Conservation (phyloP, 2,113 vertebrate species). For the Pseudopodoces humilis region DNA sequence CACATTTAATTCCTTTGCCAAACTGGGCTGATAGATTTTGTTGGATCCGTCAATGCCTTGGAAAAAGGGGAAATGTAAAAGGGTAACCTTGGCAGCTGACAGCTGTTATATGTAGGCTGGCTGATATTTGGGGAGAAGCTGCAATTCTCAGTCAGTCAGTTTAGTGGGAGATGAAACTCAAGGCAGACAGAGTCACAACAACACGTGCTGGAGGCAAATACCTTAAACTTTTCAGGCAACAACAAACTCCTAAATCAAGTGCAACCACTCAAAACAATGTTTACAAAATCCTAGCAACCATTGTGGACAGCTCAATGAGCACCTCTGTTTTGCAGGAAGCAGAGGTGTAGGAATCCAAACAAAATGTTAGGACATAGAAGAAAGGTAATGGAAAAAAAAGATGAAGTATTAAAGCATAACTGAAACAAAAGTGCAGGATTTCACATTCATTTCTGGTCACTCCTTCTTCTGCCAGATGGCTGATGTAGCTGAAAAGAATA, state of each 20-base stretch:
- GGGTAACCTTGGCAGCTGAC: background rate
- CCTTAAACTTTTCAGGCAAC: background rate
- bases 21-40: background rate
- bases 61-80: background rate
- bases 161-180: background rate
- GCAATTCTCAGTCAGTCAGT: accelerated
- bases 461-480: background rate
- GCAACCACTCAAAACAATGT: background rate
- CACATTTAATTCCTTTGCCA: background rate
- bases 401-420: background rate
- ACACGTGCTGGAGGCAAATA: background rate
- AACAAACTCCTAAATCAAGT: background rate
- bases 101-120: background rate
- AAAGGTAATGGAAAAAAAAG: background rate
- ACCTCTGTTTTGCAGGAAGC: background rate
- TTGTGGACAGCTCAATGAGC: background rate
- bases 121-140: background rate
- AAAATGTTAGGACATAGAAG: background rate
- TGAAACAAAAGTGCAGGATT: background rate
- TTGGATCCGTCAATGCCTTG: background rate
- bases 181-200: background rate
- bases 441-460: background rate
- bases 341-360: background rate
- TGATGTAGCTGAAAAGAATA: background rate
- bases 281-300: background rate